phyloP scores from a whole-genome alignment of 2,888 invertebrate species.

The Cephus sareptanus region DNA sequence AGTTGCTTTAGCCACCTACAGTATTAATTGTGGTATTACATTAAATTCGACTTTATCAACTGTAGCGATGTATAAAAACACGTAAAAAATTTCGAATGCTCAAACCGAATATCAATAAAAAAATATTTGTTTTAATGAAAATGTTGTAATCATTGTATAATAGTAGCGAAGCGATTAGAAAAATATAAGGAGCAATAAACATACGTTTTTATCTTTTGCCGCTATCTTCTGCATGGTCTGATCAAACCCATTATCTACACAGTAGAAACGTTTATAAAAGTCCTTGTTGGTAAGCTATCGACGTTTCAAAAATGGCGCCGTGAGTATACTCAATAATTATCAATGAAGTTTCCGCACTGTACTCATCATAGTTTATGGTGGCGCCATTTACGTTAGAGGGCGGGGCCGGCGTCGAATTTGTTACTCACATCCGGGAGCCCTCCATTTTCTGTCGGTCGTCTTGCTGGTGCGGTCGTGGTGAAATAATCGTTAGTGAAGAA shows the following conservation, averaged over 20 bases:
- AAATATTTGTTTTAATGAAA: too few relatives aligned
- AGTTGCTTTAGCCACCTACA: not conserved
- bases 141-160: too few relatives aligned
- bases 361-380: not conserved
- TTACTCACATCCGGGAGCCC: not conserved
- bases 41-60: not conserved
- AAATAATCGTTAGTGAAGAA: not conserved
- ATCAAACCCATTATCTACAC: not conserved
- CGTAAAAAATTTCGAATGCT: not conserved
- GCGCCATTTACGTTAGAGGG: not conserved
- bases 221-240: too few relatives aligned
- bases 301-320: not conserved
- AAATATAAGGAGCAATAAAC: too few relatives aligned
- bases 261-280: not conserved
- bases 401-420: not conserved
- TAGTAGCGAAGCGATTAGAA: too few relatives aligned
- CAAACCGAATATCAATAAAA: too few relatives aligned
- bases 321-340: not conserved
- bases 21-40: not conserved
- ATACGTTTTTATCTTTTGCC: too few relatives aligned
- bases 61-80: not conserved
- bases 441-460: not conserved
- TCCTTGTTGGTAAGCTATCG: not conserved
- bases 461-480: not conserved
- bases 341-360: not conserved